phyloP scores from a whole-genome alignment of 2,797 vertebrate species.

The Oreochromis mossambicus region DNA sequence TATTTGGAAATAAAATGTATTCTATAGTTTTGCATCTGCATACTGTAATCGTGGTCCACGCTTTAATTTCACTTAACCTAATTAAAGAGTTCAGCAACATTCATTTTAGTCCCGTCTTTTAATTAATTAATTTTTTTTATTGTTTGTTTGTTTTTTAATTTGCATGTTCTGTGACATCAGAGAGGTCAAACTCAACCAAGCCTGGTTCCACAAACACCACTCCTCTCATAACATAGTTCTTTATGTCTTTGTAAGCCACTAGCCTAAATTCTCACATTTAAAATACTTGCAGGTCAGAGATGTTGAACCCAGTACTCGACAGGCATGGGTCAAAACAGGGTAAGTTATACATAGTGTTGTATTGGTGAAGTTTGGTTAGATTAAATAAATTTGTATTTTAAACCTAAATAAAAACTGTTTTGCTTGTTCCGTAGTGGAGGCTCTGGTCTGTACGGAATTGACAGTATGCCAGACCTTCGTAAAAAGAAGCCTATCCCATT shows the following conservation, averaged over 20 bases:
- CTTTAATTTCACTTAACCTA: neutral
- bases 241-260: neutral
- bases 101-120: neutral
- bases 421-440: constrained; percentile 76
- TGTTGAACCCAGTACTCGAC: constrained; percentile 80
- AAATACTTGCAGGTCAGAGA: constrained; percentile 78
- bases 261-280: constrained; percentile 3
- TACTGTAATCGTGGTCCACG: neutral
- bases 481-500: constrained; percentile 94
- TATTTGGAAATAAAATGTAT: neutral
- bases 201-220: neutral
- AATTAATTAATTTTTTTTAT: neutral
- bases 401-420: neutral
- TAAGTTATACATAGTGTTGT: constrained; percentile 66
- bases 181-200: constrained; percentile 75
- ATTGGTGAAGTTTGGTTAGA: neutral
- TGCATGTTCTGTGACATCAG: constrained; percentile 32
- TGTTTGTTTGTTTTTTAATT: neutral
- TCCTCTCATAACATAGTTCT: neutral
- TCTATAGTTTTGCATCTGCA: neutral
- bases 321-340: constrained; percentile 91
- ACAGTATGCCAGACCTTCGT: constrained; percentile 97
- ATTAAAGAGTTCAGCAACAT: neutral
- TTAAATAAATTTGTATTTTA: neutral
- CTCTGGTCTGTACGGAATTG: constrained; percentile 93